Conservation (phyloP, 1,140 invertebrate genomes). For the Aricia agestis region DNA sequence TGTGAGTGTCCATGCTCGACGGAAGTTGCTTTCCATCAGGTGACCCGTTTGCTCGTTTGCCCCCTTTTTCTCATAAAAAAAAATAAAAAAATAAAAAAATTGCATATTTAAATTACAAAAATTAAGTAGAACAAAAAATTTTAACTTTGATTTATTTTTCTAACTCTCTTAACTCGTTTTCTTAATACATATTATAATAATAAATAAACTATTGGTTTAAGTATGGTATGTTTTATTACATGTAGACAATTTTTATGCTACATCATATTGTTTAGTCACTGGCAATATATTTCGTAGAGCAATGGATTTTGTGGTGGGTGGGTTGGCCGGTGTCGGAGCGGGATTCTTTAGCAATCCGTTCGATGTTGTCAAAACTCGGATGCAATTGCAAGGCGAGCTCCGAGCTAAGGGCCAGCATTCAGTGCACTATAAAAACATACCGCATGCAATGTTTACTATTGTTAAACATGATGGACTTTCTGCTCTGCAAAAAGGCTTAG, state of each 20-base stretch:
- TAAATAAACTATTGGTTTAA: no score
- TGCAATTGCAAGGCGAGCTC: constrained; percentile 94
- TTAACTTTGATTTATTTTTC: no score
- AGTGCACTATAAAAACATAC: constrained; percentile 82
- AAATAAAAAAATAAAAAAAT: no score
- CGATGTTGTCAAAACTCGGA: constrained; percentile 87
- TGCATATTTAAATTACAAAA: no score
- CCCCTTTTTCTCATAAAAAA: no score
- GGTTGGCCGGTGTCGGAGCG: constrained; percentile 81
- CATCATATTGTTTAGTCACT: background rate
- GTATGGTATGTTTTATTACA: background rate
- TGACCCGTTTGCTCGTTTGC: no score
- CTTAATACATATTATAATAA: no score
- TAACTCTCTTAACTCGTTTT: no score
- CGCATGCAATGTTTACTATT: constrained; percentile 82
- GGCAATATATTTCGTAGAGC: constrained; percentile 41
- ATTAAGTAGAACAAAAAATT: no score
- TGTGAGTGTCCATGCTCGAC: no score
- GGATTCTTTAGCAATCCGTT: constrained; percentile 85
- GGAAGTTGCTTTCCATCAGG: no score
- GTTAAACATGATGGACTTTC: constrained; percentile 81
- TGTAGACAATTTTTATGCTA: no score
- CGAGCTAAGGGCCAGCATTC: constrained; percentile 80
- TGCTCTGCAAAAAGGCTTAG: constrained; percentile 84
- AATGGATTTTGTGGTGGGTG: constrained; percentile 83